Base-by-base conservation (phyloP, 2,797 vertebrate genomes). In the Esox lucius region DNA sequence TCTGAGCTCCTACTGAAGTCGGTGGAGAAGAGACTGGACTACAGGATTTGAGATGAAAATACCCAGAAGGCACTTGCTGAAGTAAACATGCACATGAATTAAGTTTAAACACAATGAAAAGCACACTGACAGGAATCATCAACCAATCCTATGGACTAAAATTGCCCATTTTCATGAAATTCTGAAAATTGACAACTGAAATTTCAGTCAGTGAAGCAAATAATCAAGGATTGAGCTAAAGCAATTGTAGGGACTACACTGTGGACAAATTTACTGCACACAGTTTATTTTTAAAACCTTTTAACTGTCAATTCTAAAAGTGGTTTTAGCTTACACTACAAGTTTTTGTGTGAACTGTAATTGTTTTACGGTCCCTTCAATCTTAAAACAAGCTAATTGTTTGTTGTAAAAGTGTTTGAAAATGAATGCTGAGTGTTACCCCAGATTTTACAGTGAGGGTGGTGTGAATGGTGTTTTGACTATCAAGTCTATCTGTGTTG, bases 1-100 rank as follows among this genome's bases (percentile, higher is more conserved):
- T 96, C 97, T 0, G 94, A 98, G 88, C 94, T 98, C 11, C 91
- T 98, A 91, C 91, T 99, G 51, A 95, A 93, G 87, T 96, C 97
- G 5, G 96, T 99, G 86, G 96, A 97, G 88, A 95, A 88, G 84
- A 96, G 93, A 86, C 95, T 97, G 79, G 95, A 96, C 64, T 93
- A 93, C 83, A 97, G 95, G 84, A 92, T 91, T 72, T 97, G 88
- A 68, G 24, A 33, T 39, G 28, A 66, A 53, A 42, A 73, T 56
- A 80, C 24, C 28, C 15, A 61, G 51, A 19, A 33, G 9, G 67
- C 24, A 28, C 74, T 64, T 48, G 53, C 48, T 5, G 80, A 78
- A 75, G 83, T 81, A 77, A 17, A 56, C 24, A 35, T 28, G 12
- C 9, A 59, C 24, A 59, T 59, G 16, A 59, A 59, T 59, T 1